These are phyloP conservation scores for Tauraco erythrolophus DNA, from an alignment of 2,113 vertebrate genomes.

Conservation along the genomic window DNA sequence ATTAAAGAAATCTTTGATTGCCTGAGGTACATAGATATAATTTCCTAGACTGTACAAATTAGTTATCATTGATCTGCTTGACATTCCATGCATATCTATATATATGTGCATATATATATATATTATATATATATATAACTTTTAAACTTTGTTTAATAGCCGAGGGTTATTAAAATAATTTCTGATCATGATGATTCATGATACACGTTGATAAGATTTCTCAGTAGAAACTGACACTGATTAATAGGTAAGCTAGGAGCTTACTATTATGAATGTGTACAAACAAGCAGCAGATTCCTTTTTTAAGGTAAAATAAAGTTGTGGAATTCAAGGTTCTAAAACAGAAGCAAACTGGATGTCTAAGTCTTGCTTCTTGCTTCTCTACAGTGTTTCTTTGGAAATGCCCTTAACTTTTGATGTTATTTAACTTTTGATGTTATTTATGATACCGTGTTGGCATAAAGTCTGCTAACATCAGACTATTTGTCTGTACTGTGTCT, in stretches of 20 bases:
- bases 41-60: conserved; percentile 73
- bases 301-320: background rate
- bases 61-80: conserved; percentile 75
- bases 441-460: background rate
- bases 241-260: conserved; percentile 62
- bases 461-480: rapidly evolving
- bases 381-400: background rate
- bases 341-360: background rate
- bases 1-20: conserved; percentile 77
- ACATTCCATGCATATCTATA: conserved; percentile 62
- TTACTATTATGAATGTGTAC: background rate
- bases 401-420: background rate
- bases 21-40: conserved; percentile 68
- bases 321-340: background rate
- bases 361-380: background rate
- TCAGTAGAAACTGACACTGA: conserved; percentile 56
- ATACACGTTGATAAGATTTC: conserved; percentile 45
- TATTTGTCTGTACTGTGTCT: background rate
- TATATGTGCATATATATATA: background rate
- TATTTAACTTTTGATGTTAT: background rate
- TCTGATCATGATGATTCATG: conserved; percentile 64
- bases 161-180: conserved; percentile 70
- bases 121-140: background rate
- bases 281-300: background rate
- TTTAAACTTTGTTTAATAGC: conserved; percentile 73